Conservation (phyloP, 2,113 vertebrate species). For the Helogale parvula region DNA sequence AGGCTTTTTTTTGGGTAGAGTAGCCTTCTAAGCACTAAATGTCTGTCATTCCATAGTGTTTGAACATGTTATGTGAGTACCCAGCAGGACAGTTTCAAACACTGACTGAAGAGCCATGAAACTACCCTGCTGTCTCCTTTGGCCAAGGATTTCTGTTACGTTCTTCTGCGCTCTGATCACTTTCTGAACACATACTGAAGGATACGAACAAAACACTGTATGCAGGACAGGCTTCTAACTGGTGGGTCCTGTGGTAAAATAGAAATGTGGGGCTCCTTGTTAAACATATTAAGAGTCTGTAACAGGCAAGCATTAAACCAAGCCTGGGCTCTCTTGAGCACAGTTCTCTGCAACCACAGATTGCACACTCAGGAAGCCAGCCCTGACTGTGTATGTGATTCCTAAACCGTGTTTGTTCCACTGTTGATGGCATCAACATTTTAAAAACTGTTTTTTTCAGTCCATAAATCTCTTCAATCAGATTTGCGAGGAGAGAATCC, state of each 20-base stretch:
- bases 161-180: background rate
- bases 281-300: background rate
- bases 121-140: background rate
- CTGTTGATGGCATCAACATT: background rate
- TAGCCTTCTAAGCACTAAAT: background rate
- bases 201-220: background rate
- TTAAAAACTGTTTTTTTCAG: background rate
- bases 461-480: background rate
- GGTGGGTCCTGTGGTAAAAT: background rate
- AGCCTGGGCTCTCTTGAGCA: background rate
- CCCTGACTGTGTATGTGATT: background rate
- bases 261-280: background rate
- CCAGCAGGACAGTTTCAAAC: background rate
- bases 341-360: too few species aligned
- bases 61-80: background rate
- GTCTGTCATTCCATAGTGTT: background rate
- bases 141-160: background rate
- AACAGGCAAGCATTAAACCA: background rate
- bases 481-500: background rate
- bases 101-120: background rate
- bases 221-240: background rate
- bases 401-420: background rate
- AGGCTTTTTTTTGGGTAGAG: background rate
- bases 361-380: background rate
- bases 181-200: background rate